Base-by-base conservation (phyloP, 2,797 vertebrate genomes). In the Pseudotriccus pelzelni region DNA sequence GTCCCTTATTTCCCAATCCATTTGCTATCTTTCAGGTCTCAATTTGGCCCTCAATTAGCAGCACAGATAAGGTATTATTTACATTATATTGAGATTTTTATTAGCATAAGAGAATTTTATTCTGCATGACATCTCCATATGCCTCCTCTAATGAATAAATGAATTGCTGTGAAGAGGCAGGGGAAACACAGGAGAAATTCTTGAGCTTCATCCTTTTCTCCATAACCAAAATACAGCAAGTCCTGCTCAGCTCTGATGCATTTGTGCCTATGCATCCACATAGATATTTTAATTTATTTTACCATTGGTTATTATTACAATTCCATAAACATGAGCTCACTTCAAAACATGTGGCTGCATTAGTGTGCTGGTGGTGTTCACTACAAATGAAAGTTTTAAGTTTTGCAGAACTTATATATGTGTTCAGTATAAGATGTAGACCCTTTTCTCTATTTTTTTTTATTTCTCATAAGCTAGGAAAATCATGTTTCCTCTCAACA, bases 1-100 rank as follows among this genome's bases (percentile, higher is more conserved):
- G 68, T 87, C 53, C 64, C 28, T 78, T 85, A 78, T 92, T 93
- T 89, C 91, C 55, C 79, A 96, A 89, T 66, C 37, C 8, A 14
- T 55, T 95, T 0, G 0, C 43, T 91, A 17, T 86, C 87, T 89
- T 56, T 56, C 56, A 49, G 56, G 74, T 74, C 75, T 81, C 87
- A 85, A 22, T 89, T 43, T 94, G 36, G 32, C 78, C 73, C 32
- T 81, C 75, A 91, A 49, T 92, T 92, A 90, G n/a, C 58, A 72
- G 34, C 39, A 63, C 4, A 92, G 82, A 59, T 78, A 84, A 91
- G 34, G 19, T 78, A 49, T 64, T 19, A 62, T 47, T 89, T 82
- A 73, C n/a, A 34, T 62, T 72, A n/a, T 27, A n/a, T 10, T 73
- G 34, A 0, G 1, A 89, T 83, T 94, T 96, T 92, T 91, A 78